Evolutionary conservation across 2,113 vertebrate genomes (phyloP).

Genomic region (Colaptes auratus): DNA sequence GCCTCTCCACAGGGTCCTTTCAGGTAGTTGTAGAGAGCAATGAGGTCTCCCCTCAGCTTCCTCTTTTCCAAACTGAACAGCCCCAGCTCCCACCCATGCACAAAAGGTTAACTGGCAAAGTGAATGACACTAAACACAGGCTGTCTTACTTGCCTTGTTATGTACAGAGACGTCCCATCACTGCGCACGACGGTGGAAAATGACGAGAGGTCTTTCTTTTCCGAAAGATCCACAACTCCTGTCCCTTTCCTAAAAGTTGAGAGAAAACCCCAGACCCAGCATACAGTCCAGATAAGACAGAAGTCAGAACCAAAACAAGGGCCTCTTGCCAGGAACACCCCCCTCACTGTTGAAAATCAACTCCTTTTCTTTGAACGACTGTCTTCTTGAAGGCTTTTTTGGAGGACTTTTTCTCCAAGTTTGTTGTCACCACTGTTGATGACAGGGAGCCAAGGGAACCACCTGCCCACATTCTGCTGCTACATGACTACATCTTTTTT

Average conservation of each 20-base stretch:
- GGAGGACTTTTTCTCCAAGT: background rate
- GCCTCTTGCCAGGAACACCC: background rate
- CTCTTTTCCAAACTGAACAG: too few relatives aligned
- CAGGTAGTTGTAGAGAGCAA: too few relatives aligned
- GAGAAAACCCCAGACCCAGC: background rate
- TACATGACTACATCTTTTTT: background rate
- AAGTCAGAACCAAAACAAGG: background rate
- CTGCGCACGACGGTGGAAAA: slow-evolving; percentile 86
- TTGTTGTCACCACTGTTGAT: background rate
- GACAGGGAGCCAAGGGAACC: background rate
- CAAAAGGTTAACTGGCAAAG: background rate
- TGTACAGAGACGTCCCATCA: slow-evolving; percentile 92
- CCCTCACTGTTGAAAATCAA: background rate
- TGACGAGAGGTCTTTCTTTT: slow-evolving; percentile 78
- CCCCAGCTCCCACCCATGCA: too few relatives aligned
- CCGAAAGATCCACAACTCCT: slow-evolving; percentile 86
- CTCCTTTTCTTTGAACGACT: background rate
- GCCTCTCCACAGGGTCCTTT: too few relatives aligned
- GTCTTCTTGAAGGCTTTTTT: background rate
- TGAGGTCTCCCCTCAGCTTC: too few relatives aligned
- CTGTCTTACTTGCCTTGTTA: slow-evolving; percentile 84
- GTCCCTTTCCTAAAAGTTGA: slow-evolving; percentile 81
- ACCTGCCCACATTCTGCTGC: background rate
- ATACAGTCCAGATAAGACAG: background rate
- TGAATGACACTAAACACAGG: background rate